Percentiles rank a stretch among this genome's conserved stretches.
These are phyloP conservation scores for Chouioia cunea DNA, from an alignment of 2,888 invertebrate species.

Conservation along the genomic window DNA sequence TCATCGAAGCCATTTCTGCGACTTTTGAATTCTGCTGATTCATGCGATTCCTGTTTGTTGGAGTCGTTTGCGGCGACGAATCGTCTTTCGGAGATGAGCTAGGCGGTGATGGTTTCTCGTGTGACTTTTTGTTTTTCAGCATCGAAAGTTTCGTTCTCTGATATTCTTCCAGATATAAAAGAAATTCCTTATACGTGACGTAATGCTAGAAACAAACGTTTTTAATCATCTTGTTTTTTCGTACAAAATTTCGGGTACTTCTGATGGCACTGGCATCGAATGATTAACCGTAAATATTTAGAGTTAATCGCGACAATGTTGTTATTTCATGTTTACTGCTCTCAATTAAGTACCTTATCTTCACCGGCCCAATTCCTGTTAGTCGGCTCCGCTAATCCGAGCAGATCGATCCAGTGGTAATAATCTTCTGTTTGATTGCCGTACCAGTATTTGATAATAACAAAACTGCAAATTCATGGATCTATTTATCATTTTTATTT, in stretches of 20 bases:
- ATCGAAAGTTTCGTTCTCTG: conserved; percentile 69
- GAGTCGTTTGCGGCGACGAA: conserved; percentile 34
- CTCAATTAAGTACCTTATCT: conserved; percentile 67
- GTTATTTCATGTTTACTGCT: conserved; percentile 21
- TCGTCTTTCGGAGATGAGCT: conserved; percentile 53
- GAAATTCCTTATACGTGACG: conserved; percentile 78
- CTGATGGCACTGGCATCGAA: no score
- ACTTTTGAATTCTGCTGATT: conserved; percentile 37
- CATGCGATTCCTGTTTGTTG: conserved; percentile 38
- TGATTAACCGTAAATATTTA: not conserved
- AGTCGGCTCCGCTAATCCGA: conserved; percentile 78
- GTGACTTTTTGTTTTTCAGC: conserved; percentile 60
- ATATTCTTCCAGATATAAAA: conserved; percentile 77
- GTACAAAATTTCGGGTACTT: no score
- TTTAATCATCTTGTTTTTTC: no score
- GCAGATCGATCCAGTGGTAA: conserved; percentile 78
- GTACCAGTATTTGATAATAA: conserved; percentile 84
- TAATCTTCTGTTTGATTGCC: conserved; percentile 80
- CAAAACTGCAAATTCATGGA: conserved; percentile 71
- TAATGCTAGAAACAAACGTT: conserved; percentile 71
- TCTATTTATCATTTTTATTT: not conserved
- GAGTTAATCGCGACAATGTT: conserved; percentile 6
- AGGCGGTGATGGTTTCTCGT: conserved; percentile 50
- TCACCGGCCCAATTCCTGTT: conserved; percentile 80
- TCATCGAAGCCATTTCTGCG: conserved; percentile 36